A percentile compares a stretch with the other conserved stretches of the same genome.
Conservation (phyloP, 1,140 invertebrate genomes). For the Bombus huntii region DNA sequence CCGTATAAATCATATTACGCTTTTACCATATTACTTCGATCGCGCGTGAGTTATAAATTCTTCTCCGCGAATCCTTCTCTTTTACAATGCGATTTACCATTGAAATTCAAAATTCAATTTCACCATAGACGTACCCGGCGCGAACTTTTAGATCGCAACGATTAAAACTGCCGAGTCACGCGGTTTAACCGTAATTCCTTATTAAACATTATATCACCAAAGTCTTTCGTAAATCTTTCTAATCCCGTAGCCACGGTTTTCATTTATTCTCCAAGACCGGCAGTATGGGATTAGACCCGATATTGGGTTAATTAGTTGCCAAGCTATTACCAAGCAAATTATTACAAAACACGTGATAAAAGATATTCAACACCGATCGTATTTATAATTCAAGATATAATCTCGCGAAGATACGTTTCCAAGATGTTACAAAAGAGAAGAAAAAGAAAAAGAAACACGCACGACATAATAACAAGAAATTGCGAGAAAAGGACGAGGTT, state of each 20-base stretch:
- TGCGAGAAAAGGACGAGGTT: not conserved
- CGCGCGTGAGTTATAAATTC: not conserved
- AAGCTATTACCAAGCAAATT: not conserved
- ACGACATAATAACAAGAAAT: not conserved
- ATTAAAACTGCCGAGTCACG: slow-evolving; percentile 12
- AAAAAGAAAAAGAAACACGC: not conserved
- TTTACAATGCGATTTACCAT: not conserved
- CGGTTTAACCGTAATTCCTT: slow-evolving; percentile 5
- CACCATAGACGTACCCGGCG: not conserved
- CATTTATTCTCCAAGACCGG: not conserved
- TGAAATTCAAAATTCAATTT: slow-evolving; percentile 2
- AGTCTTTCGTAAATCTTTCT: not conserved
- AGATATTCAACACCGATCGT: too few relatives aligned
- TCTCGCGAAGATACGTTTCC: too few relatives aligned
- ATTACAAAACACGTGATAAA: accelerated
- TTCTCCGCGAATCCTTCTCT: too few relatives aligned
- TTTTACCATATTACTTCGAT: not conserved
- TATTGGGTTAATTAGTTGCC: not conserved
- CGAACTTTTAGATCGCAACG: not conserved
- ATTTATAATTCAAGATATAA: accelerated
- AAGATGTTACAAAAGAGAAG: too few relatives aligned
- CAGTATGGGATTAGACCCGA: too few relatives aligned
- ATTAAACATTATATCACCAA: not conserved
- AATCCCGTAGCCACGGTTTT: not conserved
- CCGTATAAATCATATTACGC: not conserved